A percentile compares a stretch with the other conserved stretches of the same genome.
phyloP scores from a whole-genome alignment of 2,113 vertebrate species.

The Neopipo cinnamomea region DNA sequence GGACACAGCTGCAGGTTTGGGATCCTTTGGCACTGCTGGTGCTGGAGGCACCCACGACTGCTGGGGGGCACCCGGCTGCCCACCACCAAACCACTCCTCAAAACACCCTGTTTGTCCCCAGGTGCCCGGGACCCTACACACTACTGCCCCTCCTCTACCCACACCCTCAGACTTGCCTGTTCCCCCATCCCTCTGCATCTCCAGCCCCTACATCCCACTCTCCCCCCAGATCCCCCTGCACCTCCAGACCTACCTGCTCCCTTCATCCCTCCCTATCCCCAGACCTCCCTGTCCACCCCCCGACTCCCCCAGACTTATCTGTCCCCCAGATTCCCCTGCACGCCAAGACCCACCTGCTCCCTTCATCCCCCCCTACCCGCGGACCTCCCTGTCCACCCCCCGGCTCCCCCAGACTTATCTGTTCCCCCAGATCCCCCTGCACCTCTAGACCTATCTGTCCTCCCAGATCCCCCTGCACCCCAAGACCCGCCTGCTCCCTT shows the following conservation, averaged over 20 bases:
- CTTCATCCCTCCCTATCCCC: too few species aligned
- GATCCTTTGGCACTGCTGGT: neutral
- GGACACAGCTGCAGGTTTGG: neutral
- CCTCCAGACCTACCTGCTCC: neutral
- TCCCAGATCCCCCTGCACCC: neutral
- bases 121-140: neutral
- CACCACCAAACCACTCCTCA: neutral
- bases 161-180: neutral
- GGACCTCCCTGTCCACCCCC: too few species aligned
- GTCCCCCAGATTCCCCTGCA: too few species aligned
- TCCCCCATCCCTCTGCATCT: neutral
- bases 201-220: neutral
- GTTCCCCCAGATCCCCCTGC: neutral
- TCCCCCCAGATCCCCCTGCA: too few species aligned
- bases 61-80: neutral
- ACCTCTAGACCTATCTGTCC: neutral
- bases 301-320: too few species aligned
- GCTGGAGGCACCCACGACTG: neutral
- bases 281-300: too few species aligned
- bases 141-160: rapidly evolving
- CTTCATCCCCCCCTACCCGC: too few species aligned
- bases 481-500: too few species aligned
- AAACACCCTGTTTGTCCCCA: neutral
- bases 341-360: too few species aligned
- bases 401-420: neutral